phyloP scores from a whole-genome alignment of 2,113 vertebrate species.

The Arvicanthis niloticus region DNA sequence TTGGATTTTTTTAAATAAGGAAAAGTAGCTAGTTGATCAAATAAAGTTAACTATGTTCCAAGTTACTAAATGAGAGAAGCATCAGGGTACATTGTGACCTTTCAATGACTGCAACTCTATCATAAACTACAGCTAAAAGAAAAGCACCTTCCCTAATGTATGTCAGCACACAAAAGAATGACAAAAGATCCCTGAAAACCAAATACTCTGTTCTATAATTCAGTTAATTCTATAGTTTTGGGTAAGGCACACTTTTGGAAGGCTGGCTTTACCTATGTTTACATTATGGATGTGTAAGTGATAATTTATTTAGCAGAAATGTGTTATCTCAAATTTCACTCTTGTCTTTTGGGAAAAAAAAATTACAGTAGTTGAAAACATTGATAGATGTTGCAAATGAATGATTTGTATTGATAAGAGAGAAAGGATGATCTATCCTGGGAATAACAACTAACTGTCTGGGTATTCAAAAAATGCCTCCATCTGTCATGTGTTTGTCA shows the following conservation, averaged over 20 bases:
- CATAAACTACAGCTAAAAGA: slow-evolving; percentile 40
- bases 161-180: slow-evolving; percentile 23
- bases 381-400: slow-evolving; percentile 49
- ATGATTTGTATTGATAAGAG: slow-evolving; percentile 66
- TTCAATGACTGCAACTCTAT: slow-evolving; percentile 28
- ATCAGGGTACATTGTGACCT: slow-evolving; percentile 19
- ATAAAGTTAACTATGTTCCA: background rate
- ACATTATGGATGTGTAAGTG: background rate
- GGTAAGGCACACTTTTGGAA: slow-evolving; percentile 26
- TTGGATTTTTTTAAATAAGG: background rate
- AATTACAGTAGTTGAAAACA: slow-evolving; percentile 53
- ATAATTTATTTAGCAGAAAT: slow-evolving; percentile 68
- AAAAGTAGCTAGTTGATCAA: slow-evolving; percentile 29
- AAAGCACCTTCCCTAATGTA: slow-evolving; percentile 26
- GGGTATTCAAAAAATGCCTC: slow-evolving; percentile 55
- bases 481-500: slow-evolving; percentile 21
- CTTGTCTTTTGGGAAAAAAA: slow-evolving; percentile 34
- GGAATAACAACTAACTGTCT: slow-evolving; percentile 58
- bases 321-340: slow-evolving; percentile 58
- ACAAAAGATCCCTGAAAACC: slow-evolving; percentile 26
- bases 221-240: slow-evolving; percentile 36
- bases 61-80: background rate
- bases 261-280: slow-evolving; percentile 50
- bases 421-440: slow-evolving; percentile 45
- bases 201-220: slow-evolving; percentile 51